Percentiles rank a stretch among this genome's conserved stretches.
Evolutionary conservation across 2,113 vertebrate genomes (phyloP).

Genomic region (Cyanoramphus novaezelandiae): DNA sequence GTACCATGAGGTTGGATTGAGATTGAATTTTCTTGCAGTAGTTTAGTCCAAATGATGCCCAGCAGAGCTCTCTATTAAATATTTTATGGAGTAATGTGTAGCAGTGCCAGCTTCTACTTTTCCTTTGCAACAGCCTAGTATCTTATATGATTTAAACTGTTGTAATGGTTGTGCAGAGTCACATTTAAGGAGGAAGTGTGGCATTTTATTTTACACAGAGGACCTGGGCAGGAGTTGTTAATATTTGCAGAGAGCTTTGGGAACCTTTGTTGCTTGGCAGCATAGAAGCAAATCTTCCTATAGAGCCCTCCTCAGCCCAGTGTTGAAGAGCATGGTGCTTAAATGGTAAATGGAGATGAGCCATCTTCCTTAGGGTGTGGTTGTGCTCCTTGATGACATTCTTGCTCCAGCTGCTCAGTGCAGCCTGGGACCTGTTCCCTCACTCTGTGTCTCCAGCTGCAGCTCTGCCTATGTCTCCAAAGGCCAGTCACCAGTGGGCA

Average conservation of each 20-base stretch:
- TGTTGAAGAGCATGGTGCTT: neutral
- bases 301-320: neutral
- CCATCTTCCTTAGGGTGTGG: neutral
- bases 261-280: neutral
- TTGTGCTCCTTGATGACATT: neutral
- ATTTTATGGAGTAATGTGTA: conserved; percentile 36
- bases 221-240: neutral
- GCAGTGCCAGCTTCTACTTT: neutral
- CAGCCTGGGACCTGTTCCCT: neutral
- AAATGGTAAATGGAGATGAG: neutral
- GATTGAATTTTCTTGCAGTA: conserved; percentile 33
- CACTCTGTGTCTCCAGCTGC: neutral
- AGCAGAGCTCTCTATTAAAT: conserved; percentile 57
- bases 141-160: neutral
- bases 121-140: neutral
- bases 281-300: neutral
- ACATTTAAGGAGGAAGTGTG: neutral
- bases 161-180: neutral
- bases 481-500: neutral
- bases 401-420: neutral
- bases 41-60: conserved; percentile 53
- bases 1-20: neutral
- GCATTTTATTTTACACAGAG: neutral
- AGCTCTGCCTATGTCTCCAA: neutral
- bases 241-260: conserved; percentile 24